These are phyloP conservation scores for Anoplophora glabripennis DNA, from an alignment of 1,140 invertebrate species.

Conservation along the genomic window DNA sequence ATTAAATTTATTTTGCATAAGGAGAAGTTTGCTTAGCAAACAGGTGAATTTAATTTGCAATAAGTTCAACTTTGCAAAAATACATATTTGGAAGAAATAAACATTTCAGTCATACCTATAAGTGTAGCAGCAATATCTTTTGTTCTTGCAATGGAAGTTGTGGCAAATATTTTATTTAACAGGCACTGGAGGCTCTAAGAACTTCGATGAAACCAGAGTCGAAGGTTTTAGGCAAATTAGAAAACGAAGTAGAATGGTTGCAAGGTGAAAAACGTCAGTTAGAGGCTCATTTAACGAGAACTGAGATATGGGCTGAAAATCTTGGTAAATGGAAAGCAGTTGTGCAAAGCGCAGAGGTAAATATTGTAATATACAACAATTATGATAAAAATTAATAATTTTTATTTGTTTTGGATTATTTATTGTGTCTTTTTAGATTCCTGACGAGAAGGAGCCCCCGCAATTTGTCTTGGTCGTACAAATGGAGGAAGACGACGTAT, in stretches of 20 bases:
- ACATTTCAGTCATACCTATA: too few species aligned
- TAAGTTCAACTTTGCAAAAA: too few species aligned
- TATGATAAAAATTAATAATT: background rate
- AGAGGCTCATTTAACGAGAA: constrained; percentile 80
- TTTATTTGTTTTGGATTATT: background rate
- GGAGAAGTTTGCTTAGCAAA: too few species aligned
- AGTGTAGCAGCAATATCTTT: too few species aligned
- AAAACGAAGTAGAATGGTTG: constrained; percentile 78
- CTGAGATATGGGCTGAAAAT: constrained; percentile 85
- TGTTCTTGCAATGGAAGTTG: too few species aligned
- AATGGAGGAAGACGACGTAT: constrained; percentile 60
- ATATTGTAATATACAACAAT: background rate
- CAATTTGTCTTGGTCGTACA: constrained; percentile 83
- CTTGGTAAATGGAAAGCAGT: constrained; percentile 80
- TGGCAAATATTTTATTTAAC: constrained; percentile 31
- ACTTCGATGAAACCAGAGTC: constrained; percentile 74
- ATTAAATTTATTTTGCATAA: too few species aligned
- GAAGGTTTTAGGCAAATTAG: constrained; percentile 70
- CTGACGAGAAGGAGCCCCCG: constrained; percentile 74
- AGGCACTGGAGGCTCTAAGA: constrained; percentile 75
- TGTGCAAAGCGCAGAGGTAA: constrained; percentile 77
- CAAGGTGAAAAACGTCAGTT: constrained; percentile 73
- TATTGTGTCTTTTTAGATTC: constrained; percentile 51
- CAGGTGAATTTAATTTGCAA: too few species aligned
- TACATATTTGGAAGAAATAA: too few species aligned